Evolutionary conservation across 2,888 invertebrate genomes (phyloP), one percentile per base, ranked within the genome.

Genomic region (Corythucha ciliata): DNA sequence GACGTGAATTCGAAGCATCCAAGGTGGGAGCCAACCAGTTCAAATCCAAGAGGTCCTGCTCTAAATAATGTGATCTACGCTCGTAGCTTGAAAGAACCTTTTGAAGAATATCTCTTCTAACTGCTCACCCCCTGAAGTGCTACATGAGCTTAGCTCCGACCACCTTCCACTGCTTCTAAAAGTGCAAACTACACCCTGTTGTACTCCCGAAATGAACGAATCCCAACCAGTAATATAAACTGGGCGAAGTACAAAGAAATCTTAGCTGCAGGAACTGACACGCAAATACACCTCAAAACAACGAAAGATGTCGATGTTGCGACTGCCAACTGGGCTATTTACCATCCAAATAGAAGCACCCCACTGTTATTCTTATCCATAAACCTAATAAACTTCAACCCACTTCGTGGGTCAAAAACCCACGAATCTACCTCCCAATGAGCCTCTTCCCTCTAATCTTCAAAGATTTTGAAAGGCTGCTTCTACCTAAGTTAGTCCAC

Each of bases 1-100:
- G 47, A 47, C 26, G 24, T 47, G 4, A 47, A 47, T 27, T 26
- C 36, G 8, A 47, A 47, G 25, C 46, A 46, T 20, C 36, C 47
- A 22, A 26, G 36, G 16, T 47, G 47, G 34, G 47, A 37, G 5
- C 37, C 47, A 3, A 25, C 24, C 2, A 37, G 20, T 4, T 26
- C 24, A 12, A 47, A 47, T 22, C 47, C 47, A 5, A 12, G 47
- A 6, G 36, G 37, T 12, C 14, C 21, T 20, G 18, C 16, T 16
- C 18, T 47, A 8, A 4, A 36, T 1, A 25, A 47, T 18, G 1
- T 25, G 4, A 20, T 47, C 1, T 3, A 8, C n/a, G 2, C n/a
- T 4, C 26, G 16, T 14, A 26, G 21, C 26, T 16, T 47, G 4
- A 37, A 47, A n/a, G 37, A 36, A 3, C 27, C 2, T 48, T 4